Percentiles rank a stretch among this genome's conserved stretches.
phyloP scores from a whole-genome alignment of 2,113 vertebrate species.

The Motacilla alba region DNA sequence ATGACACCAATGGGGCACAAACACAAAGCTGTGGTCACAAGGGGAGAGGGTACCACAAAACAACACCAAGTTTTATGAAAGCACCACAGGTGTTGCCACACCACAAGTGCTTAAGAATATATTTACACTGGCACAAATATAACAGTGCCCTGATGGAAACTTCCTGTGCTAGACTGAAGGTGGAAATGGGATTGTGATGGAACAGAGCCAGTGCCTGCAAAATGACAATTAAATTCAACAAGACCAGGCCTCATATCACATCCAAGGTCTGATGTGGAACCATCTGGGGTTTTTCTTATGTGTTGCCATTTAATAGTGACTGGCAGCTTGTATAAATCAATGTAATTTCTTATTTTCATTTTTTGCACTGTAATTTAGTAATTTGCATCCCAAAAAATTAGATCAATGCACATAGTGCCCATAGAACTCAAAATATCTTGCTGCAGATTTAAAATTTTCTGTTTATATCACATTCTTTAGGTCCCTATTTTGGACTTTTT shows the following conservation, averaged over 20 bases:
- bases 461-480: neutral
- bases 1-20: rapidly evolving
- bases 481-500: neutral
- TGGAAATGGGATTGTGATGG: neutral
- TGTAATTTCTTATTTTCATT: neutral
- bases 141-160: neutral
- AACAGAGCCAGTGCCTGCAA: neutral
- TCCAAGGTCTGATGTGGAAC: neutral
- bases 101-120: neutral
- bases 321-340: neutral
- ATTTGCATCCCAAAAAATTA: neutral
- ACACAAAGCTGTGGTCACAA: neutral
- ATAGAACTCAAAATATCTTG: neutral
- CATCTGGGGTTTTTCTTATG: neutral
- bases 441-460: neutral
- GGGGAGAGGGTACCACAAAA: neutral
- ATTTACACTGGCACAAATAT: neutral
- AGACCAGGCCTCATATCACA: neutral
- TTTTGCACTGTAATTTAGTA: neutral
- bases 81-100: neutral
- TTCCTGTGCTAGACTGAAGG: neutral
- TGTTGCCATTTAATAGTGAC: neutral
- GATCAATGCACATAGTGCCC: neutral
- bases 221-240: neutral
- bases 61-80: neutral